Percentiles rank a stretch among this genome's conserved stretches.
Evolutionary conservation across 2,888 invertebrate genomes (phyloP).

Genomic region (Aromia moschata): DNA sequence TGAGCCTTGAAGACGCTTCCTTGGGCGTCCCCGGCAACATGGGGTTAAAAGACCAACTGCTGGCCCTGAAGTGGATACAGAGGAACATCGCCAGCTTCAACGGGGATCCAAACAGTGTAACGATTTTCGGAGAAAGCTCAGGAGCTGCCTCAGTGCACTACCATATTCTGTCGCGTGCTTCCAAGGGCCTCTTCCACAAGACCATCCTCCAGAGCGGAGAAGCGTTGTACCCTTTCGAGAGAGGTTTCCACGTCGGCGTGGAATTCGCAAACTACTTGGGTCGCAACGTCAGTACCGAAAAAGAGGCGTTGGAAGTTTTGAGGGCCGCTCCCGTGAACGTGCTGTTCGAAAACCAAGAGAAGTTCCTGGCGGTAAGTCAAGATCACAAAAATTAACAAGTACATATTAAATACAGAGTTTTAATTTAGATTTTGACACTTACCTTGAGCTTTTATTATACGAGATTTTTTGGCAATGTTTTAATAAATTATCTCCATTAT

Average conservation of each 20-base stretch:
- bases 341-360: slow-evolving; percentile 37
- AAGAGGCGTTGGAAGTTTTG: slow-evolving; percentile 42
- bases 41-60: slow-evolving; percentile 64
- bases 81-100: slow-evolving; percentile 63
- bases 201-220: slow-evolving; percentile 23
- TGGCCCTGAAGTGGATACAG: slow-evolving; percentile 65
- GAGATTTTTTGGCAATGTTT: no score
- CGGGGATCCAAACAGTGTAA: slow-evolving; percentile 65
- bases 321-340: slow-evolving; percentile 32
- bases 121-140: slow-evolving; percentile 38
- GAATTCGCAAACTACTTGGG: slow-evolving; percentile 38
- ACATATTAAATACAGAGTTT: no score
- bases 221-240: slow-evolving; percentile 17
- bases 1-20: slow-evolving; percentile 54
- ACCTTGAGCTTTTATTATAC: no score
- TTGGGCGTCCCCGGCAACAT: slow-evolving; percentile 65
- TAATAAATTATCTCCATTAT: no score
- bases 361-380: slow-evolving; percentile 39
- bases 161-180: not conserved
- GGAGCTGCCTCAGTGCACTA: slow-evolving; percentile 4
- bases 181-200: slow-evolving; percentile 22
- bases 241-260: not conserved
- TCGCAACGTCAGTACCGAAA: slow-evolving; percentile 42
- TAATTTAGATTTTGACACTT: no score
- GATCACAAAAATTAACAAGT: no score